Percentiles rank a stretch among this genome's conserved stretches.
Conservation (phyloP, 2,888 invertebrate genomes). For the Drosophila helvetica region DNA sequence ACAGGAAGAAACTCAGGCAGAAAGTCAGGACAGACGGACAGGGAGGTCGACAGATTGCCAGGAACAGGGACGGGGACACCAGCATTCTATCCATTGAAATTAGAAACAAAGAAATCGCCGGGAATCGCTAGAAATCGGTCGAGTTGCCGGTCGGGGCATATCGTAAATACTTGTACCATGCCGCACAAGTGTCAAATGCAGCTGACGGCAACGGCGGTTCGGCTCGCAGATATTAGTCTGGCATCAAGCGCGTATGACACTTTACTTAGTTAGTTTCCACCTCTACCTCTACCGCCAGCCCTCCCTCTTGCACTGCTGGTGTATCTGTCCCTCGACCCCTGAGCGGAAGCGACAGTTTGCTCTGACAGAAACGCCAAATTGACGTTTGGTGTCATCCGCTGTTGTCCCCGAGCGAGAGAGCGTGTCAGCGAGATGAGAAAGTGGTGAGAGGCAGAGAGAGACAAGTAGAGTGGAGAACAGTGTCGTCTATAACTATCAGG, state of each 20-base stretch:
- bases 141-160: constrained; percentile 41
- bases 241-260: constrained; percentile 43
- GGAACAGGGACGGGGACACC: constrained; percentile 19
- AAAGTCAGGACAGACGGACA: constrained; percentile 17
- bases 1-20: not conserved
- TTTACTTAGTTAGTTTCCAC: constrained; percentile 38
- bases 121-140: constrained; percentile 38
- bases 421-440: not conserved
- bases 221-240: constrained; percentile 35
- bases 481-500: not conserved
- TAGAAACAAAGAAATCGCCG: constrained; percentile 58
- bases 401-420: constrained; percentile 14
- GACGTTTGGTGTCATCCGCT: constrained; percentile 60
- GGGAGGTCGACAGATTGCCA: constrained; percentile 49
- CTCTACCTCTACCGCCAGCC: not conserved
- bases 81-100: constrained; percentile 55
- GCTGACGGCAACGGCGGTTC: constrained; percentile 33
- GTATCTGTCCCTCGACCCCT: constrained; percentile 6
- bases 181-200: constrained; percentile 72
- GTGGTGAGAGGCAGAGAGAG: constrained; percentile 9
- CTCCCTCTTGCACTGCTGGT: not conserved
- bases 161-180: constrained; percentile 57
- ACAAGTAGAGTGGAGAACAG: constrained; percentile 6
- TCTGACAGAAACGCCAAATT: constrained; percentile 57
- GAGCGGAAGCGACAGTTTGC: constrained; percentile 32